A percentile compares a stretch with the other conserved stretches of the same genome.
Conservation (phyloP, 2,113 vertebrate genomes). For the Tupaia chinensis region DNA sequence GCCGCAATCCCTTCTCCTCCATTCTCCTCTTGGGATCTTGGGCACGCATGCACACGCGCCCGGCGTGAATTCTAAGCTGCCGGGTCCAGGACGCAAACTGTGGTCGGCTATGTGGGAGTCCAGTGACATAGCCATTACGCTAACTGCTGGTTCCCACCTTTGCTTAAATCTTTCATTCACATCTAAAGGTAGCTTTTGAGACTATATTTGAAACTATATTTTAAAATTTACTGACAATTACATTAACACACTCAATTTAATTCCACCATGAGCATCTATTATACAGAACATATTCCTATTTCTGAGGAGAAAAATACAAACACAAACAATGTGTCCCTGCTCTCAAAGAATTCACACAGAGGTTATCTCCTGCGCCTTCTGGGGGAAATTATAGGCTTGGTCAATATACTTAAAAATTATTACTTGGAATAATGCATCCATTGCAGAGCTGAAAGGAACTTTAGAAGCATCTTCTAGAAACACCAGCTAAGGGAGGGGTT, state of each 20-base stretch:
- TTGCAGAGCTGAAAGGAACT: constrained; percentile 6
- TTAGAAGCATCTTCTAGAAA: not conserved
- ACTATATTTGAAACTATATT: not conserved
- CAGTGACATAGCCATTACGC: too few species aligned
- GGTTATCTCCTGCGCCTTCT: constrained; percentile 53
- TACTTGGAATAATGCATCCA: constrained; percentile 58
- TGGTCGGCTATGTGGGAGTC: too few species aligned
- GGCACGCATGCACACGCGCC: too few species aligned
- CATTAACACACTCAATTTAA: constrained; percentile 15
- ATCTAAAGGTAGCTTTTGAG: not conserved
- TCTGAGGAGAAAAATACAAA: not conserved
- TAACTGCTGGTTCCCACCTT: too few species aligned
- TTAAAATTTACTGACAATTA: constrained; percentile 46
- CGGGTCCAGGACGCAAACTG: too few species aligned
- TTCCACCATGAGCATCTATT: not conserved
- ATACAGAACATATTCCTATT: constrained; percentile 18
- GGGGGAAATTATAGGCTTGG: constrained; percentile 55
- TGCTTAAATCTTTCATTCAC: constrained; percentile 31
- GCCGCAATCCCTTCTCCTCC: too few species aligned
- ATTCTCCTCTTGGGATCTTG: too few species aligned
- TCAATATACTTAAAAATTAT: constrained; percentile 50
- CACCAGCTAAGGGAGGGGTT: not conserved
- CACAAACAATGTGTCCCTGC: not conserved
- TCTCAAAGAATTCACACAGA: constrained; percentile 37
- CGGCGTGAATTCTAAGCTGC: too few species aligned